Percentiles rank a stretch among this genome's conserved stretches.
Evolutionary conservation across 2,888 invertebrate species (phyloP).

Genomic region (Hemithea aestivaria): DNA sequence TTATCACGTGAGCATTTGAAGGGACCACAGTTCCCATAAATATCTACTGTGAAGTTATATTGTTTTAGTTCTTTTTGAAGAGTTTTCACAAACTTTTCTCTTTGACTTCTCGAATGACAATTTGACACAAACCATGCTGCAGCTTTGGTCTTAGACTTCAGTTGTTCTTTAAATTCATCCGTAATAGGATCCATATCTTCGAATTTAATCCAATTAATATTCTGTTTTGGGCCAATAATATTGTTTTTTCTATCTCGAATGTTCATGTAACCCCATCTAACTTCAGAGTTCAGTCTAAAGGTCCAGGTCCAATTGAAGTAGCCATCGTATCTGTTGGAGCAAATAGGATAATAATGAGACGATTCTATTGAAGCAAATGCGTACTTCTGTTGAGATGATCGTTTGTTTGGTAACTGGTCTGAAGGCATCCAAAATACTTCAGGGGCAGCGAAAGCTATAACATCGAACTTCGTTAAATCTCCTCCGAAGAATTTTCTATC

Average conservation of each 20-base stretch:
- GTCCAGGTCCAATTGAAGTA: constrained; percentile 70
- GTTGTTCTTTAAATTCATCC: constrained; percentile 28
- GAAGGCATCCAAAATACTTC: constrained; percentile 31
- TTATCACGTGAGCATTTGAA: constrained; percentile 30
- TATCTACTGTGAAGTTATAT: constrained; percentile 37
- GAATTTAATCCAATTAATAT: constrained; percentile 42
- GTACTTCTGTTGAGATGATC: constrained; percentile 52
- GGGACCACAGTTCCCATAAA: constrained; percentile 44
- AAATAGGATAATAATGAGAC: constrained; percentile 48
- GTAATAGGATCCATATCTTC: constrained; percentile 41
- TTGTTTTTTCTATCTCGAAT: constrained; percentile 36
- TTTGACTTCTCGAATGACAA: constrained; percentile 32
- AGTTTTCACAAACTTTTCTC: constrained; percentile 27
- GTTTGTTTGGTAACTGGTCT: constrained; percentile 29
- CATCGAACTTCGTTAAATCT: constrained; percentile 48
- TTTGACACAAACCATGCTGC: constrained; percentile 49
- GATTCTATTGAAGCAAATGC: constrained; percentile 57
- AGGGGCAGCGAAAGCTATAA: constrained; percentile 50
- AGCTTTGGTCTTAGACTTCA: constrained; percentile 37
- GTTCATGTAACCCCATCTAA: constrained; percentile 50
- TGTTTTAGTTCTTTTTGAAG: constrained; percentile 29
- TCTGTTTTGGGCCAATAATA: constrained; percentile 40
- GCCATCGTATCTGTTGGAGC: constrained; percentile 37
- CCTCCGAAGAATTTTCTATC: constrained; percentile 32
- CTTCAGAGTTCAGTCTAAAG: constrained; percentile 51